Conservation (phyloP, 2,888 invertebrate species). For the Agrotis exclamationis region DNA sequence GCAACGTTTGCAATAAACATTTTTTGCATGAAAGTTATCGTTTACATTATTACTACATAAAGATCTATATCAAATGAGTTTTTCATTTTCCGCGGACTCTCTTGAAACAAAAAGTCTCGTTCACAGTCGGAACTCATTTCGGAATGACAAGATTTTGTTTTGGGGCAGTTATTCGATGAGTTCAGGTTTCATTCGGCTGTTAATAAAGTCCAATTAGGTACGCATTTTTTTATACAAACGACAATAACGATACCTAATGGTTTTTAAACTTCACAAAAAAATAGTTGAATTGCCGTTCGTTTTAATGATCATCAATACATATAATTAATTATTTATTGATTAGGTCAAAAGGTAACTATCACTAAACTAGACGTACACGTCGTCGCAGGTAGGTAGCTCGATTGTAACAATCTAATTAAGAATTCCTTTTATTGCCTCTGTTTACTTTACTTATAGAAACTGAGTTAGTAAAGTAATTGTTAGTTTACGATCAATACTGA, state of each 20-base stretch:
- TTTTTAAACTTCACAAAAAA: background rate
- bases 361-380: background rate
- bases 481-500: conserved; percentile 7
- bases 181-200: conserved; percentile 55
- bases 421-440: conserved; percentile 20
- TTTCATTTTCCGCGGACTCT: conserved; percentile 46
- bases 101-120: conserved; percentile 48
- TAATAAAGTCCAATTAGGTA: conserved; percentile 65
- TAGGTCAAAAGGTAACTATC: background rate
- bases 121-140: conserved; percentile 49
- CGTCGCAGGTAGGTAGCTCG: background rate
- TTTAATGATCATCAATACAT: background rate
- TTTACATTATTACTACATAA: background rate
- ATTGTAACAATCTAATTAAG: conserved; percentile 5
- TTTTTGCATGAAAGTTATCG: conserved; percentile 39
- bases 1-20: conserved; percentile 27
- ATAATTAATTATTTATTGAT: background rate
- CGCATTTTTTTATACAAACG: conserved; percentile 65
- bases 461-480: background rate
- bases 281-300: background rate
- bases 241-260: conserved; percentile 1
- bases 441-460: conserved; percentile 8
- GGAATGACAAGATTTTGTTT: conserved; percentile 66
- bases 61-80: conserved; percentile 3
- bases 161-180: conserved; percentile 68